Percentiles rank a stretch among this genome's conserved stretches.
Conservation (phyloP, 2,888 invertebrate genomes). For the Coleophora deauratella region DNA sequence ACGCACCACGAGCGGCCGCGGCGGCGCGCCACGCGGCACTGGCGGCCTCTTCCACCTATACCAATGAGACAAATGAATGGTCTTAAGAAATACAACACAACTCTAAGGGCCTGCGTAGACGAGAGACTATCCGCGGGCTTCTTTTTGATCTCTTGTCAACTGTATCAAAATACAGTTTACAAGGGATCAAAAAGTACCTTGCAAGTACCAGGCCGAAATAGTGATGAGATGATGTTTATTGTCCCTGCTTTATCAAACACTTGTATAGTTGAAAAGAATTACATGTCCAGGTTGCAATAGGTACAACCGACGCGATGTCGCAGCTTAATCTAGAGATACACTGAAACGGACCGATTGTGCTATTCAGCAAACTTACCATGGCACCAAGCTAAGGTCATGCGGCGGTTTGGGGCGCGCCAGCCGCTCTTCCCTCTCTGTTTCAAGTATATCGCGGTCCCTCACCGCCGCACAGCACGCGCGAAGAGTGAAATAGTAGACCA, state of each 20-base stretch:
- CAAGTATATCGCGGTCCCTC: constrained; percentile 62
- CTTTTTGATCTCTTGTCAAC: too few relatives aligned
- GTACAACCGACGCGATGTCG: background rate
- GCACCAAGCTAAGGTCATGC: constrained; percentile 58
- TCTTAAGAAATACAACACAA: too few relatives aligned
- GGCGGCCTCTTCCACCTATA: constrained; percentile 65
- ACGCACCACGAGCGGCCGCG: constrained; percentile 39
- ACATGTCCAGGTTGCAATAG: too few relatives aligned
- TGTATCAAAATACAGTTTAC: background rate
- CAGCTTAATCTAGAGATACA: too few relatives aligned
- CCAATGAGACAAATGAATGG: constrained; percentile 25
- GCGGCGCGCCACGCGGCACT: constrained; percentile 26
- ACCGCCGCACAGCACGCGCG: constrained; percentile 78
- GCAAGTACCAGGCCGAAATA: too few relatives aligned
- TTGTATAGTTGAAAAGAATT: too few relatives aligned
- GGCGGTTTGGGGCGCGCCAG: constrained; percentile 52
- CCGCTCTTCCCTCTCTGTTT: constrained; percentile 56
- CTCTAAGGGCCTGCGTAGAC: too few relatives aligned
- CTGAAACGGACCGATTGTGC: background rate
- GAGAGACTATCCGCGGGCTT: too few relatives aligned
- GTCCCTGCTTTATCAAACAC: too few relatives aligned
- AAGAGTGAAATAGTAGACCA: constrained; percentile 84
- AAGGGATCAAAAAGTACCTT: too few relatives aligned
- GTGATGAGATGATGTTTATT: too few relatives aligned
- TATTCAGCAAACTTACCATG: constrained; percentile 35